These are phyloP conservation scores for Scaptomyza montana DNA, from an alignment of 1,140 invertebrate genomes.

Conservation along the genomic window DNA sequence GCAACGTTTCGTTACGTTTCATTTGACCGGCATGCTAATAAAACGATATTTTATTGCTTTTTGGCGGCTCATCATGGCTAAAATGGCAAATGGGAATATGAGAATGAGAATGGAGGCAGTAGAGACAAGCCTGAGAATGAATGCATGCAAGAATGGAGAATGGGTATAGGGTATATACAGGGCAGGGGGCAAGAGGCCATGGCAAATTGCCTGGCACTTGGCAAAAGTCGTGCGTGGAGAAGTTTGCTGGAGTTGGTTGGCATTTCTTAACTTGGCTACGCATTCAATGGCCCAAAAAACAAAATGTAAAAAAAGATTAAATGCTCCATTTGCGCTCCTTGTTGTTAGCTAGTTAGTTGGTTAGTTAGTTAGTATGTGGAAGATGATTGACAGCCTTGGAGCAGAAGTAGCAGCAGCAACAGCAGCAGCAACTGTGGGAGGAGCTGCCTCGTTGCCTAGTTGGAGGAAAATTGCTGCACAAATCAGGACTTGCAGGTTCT, in stretches of 20 bases:
- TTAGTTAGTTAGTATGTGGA: slow-evolving; percentile 1
- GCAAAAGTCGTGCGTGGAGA: slow-evolving; percentile 55
- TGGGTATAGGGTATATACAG: not conserved
- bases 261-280: slow-evolving; percentile 24
- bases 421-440: not conserved
- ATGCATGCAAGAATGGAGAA: not conserved
- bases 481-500: slow-evolving; percentile 77
- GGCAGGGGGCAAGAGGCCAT: slow-evolving; percentile 3
- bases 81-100: slow-evolving; percentile 39
- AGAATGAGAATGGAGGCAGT: slow-evolving; percentile 7
- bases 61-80: slow-evolving; percentile 67
- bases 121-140: slow-evolving; percentile 16
- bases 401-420: not conserved
- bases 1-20: slow-evolving; percentile 12
- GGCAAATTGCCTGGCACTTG: slow-evolving; percentile 57
- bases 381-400: slow-evolving; percentile 39
- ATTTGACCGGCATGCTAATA: slow-evolving; percentile 56
- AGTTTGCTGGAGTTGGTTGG: not conserved
- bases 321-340: slow-evolving; percentile 52
- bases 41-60: slow-evolving; percentile 75
- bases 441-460: slow-evolving; percentile 24
- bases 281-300: slow-evolving; percentile 34
- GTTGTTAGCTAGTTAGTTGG: not conserved
- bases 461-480: slow-evolving; percentile 57
- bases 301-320: slow-evolving; percentile 44